Percentiles rank a stretch among this genome's conserved stretches.
phyloP scores from a whole-genome alignment of 2,797 vertebrate genomes.

The Epinephelus coioides region DNA sequence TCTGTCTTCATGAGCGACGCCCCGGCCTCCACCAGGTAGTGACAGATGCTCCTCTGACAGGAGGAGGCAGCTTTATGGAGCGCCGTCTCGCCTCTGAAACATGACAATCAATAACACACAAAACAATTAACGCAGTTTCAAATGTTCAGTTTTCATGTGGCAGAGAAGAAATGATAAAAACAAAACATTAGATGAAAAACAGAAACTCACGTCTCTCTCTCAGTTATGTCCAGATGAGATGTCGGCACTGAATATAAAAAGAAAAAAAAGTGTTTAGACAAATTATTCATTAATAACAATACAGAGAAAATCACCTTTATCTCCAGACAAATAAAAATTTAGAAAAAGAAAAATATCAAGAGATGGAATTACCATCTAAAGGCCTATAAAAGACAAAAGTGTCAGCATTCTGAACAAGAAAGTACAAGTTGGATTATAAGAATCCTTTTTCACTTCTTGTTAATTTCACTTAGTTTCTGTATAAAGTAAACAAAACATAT shows the following conservation, averaged over 20 bases:
- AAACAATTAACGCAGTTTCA: neutral
- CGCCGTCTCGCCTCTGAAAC: conserved; percentile 91
- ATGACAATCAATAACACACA: neutral
- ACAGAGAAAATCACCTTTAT: neutral
- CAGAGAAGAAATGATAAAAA: neutral
- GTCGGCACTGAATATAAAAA: conserved; percentile 84
- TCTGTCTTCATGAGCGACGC: conserved; percentile 96
- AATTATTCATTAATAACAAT: neutral
- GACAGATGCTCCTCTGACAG: conserved; percentile 93
- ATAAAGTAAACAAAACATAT: too few relatives aligned
- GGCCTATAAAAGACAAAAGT: too few relatives aligned
- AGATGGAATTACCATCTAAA: too few relatives aligned
- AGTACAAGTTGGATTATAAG: too few relatives aligned
- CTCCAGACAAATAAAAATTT: neutral
- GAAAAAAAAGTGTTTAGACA: conserved; percentile 4
- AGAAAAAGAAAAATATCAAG: too few relatives aligned
- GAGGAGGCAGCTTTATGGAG: conserved; percentile 93
- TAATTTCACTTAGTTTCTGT: too few relatives aligned
- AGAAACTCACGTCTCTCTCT: conserved; percentile 89
- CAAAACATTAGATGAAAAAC: conserved; percentile 45
- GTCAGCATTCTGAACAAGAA: too few relatives aligned
- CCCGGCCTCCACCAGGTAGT: conserved; percentile 94
- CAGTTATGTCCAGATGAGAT: conserved; percentile 91
- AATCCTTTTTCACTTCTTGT: too few relatives aligned
- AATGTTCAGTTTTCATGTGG: neutral